These are phyloP conservation scores for Agrotis clavis DNA, from an alignment of 2,888 invertebrate genomes.

Conservation along the genomic window DNA sequence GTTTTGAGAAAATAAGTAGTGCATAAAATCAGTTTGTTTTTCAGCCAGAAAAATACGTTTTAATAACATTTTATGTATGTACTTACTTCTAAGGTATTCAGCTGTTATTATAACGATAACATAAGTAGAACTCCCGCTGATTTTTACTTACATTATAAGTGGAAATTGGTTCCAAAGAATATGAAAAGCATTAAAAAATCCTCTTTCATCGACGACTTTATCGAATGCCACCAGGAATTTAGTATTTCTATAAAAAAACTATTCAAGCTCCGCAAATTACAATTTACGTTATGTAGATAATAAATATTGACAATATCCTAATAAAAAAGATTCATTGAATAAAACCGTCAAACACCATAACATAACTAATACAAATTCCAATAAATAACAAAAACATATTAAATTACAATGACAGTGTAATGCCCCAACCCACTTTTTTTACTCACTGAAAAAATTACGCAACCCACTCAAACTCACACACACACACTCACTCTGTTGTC, in stretches of 20 bases:
- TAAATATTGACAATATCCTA: neutral
- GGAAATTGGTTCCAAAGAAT: neutral
- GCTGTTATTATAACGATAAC: no score
- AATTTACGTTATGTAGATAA: constrained; percentile 1
- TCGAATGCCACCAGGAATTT: neutral
- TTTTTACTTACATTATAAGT: neutral
- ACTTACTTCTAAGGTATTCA: no score
- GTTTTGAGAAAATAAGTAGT: neutral
- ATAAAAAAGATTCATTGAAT: constrained; percentile 19
- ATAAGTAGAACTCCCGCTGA: neutral
- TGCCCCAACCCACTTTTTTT: constrained; percentile 27
- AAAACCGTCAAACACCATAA: constrained; percentile 7
- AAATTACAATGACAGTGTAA: constrained; percentile 50
- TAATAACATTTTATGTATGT: neutral
- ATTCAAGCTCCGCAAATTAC: neutral
- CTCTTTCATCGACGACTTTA: neutral
- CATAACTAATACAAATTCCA: constrained; percentile 19
- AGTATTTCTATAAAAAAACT: constrained; percentile 7
- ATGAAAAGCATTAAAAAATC: neutral
- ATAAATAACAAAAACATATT: constrained; percentile 45
- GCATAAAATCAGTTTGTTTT: neutral
- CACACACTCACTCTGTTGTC: constrained; percentile 64
- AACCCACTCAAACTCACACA: constrained; percentile 73
- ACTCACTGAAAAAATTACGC: constrained; percentile 76
- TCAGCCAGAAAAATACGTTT: neutral